phyloP scores from a whole-genome alignment of 2,113 vertebrate species.

The Centropus unirufus region DNA sequence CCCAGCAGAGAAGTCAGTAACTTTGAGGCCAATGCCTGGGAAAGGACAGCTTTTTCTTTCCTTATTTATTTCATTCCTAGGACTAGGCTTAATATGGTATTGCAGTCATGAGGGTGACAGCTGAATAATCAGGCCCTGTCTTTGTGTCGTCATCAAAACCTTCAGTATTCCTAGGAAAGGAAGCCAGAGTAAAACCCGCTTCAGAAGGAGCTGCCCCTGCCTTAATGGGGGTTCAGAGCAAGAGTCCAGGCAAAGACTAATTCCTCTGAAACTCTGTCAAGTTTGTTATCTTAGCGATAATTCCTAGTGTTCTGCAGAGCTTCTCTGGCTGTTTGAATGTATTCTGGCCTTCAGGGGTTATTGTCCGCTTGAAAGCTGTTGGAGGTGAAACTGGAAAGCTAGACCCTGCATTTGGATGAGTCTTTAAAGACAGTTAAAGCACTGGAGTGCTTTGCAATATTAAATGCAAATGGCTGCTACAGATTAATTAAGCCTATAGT shows the following conservation, averaged over 20 bases:
- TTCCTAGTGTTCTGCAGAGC: not conserved
- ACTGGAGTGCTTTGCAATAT: not conserved
- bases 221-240: not conserved
- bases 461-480: not conserved
- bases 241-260: not conserved
- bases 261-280: not conserved
- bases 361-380: not conserved
- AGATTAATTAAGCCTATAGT: not conserved
- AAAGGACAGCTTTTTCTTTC: not conserved
- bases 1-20: not conserved
- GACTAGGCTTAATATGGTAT: not conserved
- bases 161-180: not conserved
- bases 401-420: not conserved
- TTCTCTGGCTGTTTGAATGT: not conserved
- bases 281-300: not conserved
- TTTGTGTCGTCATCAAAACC: not conserved
- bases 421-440: not conserved
- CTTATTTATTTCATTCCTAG: not conserved
- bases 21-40: not conserved
- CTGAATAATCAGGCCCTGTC: not conserved
- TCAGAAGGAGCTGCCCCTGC: not conserved
- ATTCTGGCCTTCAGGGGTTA: not conserved
- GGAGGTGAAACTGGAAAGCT: not conserved
- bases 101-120: not conserved
- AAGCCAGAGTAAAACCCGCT: not conserved